These are phyloP conservation scores for Apis laboriosa DNA, from an alignment of 1,140 invertebrate genomes.

Conservation along the genomic window DNA sequence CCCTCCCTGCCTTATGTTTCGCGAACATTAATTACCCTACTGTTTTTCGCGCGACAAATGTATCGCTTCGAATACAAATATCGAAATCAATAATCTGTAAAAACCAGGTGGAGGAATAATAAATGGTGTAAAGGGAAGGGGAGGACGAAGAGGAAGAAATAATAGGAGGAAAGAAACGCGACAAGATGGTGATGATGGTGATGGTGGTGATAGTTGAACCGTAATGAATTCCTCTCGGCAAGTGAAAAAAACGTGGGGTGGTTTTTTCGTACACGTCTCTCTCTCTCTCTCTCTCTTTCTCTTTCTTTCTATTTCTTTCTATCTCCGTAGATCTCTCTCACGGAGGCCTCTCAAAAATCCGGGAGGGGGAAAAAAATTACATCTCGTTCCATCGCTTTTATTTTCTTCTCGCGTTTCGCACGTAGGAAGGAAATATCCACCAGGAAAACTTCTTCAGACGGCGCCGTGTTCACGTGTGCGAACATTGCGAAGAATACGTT, in stretches of 20 bases:
- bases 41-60: neutral
- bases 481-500: conserved; percentile 35
- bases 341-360: conserved; percentile 4
- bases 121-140: neutral
- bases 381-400: conserved; percentile 23
- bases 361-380: conserved; percentile 24
- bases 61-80: conserved; percentile 3
- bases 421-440: conserved; percentile 12
- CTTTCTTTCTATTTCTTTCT: neutral
- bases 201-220: neutral
- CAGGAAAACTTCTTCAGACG: conserved; percentile 27
- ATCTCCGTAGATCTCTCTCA: neutral
- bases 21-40: too few relatives aligned
- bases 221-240: conserved; percentile 18
- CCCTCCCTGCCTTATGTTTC: neutral
- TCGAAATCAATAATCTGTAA: neutral
- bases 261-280: neutral
- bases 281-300: neutral
- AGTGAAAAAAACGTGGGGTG: too few relatives aligned
- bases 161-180: neutral
- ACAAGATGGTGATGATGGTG: too few relatives aligned
- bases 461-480: conserved; percentile 12
- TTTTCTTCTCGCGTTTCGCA: neutral
- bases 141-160: neutral
- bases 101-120: too few relatives aligned